A percentile compares a stretch with the other conserved stretches of the same genome.
Conservation (phyloP, 2,113 vertebrate species). For the Rhinolophus ferrumequinum region DNA sequence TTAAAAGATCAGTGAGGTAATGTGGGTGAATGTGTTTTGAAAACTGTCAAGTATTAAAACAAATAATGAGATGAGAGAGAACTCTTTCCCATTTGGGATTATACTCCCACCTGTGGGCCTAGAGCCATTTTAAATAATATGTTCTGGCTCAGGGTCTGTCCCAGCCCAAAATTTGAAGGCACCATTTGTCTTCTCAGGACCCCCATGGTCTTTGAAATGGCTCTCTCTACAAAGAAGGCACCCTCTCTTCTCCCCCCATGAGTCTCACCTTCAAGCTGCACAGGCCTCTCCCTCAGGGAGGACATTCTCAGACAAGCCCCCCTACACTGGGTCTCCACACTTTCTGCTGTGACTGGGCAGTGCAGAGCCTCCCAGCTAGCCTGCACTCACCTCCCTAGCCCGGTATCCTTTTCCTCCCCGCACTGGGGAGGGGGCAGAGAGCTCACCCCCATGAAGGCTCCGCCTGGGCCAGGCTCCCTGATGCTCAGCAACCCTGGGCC, state of each 20-base stretch:
- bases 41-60: not conserved
- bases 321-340: not conserved
- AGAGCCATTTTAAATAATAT: not conserved
- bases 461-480: not conserved
- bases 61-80: not conserved
- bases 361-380: not conserved
- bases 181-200: not conserved
- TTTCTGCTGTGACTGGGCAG: not conserved
- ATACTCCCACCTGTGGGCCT: not conserved
- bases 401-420: not conserved
- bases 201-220: not conserved
- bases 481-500: not conserved
- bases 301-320: not conserved
- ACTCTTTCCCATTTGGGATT: not conserved
- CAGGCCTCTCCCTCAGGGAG: not conserved
- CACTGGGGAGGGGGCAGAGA: not conserved
- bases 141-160: not conserved
- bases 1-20: not conserved
- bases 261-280: not conserved
- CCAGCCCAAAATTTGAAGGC: not conserved
- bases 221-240: not conserved
- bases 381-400: not conserved
- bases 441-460: not conserved
- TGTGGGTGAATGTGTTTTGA: not conserved
- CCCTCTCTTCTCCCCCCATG: not conserved